Base-by-base conservation (phyloP, 2,888 invertebrate species). In the Cyrtodaria siliqua region DNA sequence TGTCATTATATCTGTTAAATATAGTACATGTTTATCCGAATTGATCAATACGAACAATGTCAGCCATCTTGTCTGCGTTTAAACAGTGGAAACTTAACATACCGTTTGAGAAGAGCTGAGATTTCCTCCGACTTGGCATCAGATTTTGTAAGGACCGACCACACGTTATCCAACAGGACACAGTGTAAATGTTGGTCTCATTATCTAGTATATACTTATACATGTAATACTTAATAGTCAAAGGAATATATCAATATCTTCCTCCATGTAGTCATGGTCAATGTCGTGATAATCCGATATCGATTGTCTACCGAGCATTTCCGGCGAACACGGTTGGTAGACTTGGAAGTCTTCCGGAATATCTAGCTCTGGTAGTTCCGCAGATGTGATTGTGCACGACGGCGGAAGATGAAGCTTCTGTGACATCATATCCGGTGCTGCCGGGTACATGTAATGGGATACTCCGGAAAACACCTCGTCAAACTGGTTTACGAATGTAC, bases 221-320 rank as follows among this genome's bases (percentile, higher is more conserved):
- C 40, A 38, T 38, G 40, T n/a, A n/a, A n/a, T n/a, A n/a, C n/a
- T n/a, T n/a, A n/a, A n/a, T n/a, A n/a, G n/a, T n/a, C n/a, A n/a
- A n/a, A n/a, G n/a, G n/a, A n/a, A n/a, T n/a, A n/a, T n/a, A n/a
- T n/a, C n/a, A n/a, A 33, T 12, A 33, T 44, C n/a, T 44, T 20
- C 16, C 20, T 44, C 16, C 44, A 44, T 18, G 44, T 44, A 16
- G 4, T 70, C 69, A 3, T 27, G 16, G 53, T 61, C 68, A 0
- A 73, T 73, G 4, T 70, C 69, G 2, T 27, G 16, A 57, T 61
- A 73, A 0, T 79, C 78, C 53, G 61, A 66, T 2, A 79, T 70
- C 2, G 78, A 79, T 9, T 52, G 62, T 6, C 78, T 29, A 0
- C 78, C 78, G 1, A 53, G 49, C 40, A 73, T 57, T 14, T 70